These are phyloP conservation scores for Enteromius anoplus DNA, from an alignment of 2,797 vertebrate species.

Conservation along the genomic window DNA sequence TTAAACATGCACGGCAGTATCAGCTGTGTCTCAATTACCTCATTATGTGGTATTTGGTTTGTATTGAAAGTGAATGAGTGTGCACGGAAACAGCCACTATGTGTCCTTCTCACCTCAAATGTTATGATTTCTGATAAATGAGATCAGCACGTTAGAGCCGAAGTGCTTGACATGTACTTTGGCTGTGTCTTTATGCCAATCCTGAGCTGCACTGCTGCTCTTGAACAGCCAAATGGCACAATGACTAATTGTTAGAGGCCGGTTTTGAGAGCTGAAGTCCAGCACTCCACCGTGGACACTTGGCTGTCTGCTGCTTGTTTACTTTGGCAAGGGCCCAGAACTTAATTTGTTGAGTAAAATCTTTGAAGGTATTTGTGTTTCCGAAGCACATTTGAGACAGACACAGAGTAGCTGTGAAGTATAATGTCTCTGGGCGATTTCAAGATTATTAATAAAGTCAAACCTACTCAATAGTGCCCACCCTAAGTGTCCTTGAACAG, in stretches of 20 bases:
- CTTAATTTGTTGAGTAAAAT: conserved; percentile 43
- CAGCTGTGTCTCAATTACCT: background rate
- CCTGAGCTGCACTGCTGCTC: conserved; percentile 68
- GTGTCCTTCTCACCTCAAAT: conserved; percentile 1
- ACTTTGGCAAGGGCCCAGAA: conserved; percentile 35
- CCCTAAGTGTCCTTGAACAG: background rate
- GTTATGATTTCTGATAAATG: background rate
- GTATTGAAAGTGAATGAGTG: background rate
- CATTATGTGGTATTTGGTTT: background rate
- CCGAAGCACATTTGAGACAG: background rate
- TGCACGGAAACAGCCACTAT: background rate
- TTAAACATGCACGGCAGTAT: background rate
- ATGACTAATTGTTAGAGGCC: conserved; percentile 73
- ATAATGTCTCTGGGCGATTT: background rate
- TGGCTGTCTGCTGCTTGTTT: conserved; percentile 32
- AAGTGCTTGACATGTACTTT: conserved; percentile 60
- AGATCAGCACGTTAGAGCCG: conserved; percentile 28
- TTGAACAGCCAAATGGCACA: conserved; percentile 70
- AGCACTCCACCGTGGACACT: conserved; percentile 62
- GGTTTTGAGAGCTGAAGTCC: conserved; percentile 66
- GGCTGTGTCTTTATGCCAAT: conserved; percentile 63
- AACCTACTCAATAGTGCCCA: background rate
- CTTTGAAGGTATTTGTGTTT: conserved; percentile 40
- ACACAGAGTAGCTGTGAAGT: conserved; percentile 13
- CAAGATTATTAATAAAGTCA: background rate